Percentiles rank a stretch among this genome's conserved stretches.
These are phyloP conservation scores for Gymnocephalus cernua DNA, from an alignment of 2,113 vertebrate species.

Conservation along the genomic window DNA sequence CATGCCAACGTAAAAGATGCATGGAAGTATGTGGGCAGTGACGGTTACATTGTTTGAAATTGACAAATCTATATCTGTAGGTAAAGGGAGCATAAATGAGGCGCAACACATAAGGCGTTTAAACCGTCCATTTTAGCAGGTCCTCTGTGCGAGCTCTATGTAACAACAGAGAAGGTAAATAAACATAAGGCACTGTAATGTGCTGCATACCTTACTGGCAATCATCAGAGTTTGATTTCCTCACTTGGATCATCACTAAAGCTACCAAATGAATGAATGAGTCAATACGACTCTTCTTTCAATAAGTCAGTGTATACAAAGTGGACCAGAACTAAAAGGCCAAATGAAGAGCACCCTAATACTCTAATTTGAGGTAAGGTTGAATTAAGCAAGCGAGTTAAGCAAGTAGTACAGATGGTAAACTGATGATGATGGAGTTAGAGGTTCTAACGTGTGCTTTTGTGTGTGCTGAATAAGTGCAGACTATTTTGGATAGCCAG, in stretches of 20 bases:
- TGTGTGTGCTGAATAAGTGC: background rate
- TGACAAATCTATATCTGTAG: no score
- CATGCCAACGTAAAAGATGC: no score
- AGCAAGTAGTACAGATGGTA: background rate
- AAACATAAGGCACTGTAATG: background rate
- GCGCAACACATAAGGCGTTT: no score
- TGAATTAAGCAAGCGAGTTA: no score
- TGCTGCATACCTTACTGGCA: slow-evolving; percentile 11
- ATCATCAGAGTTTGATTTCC: background rate
- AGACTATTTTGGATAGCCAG: slow-evolving; percentile 1
- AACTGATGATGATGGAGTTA: background rate
- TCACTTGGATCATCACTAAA: background rate
- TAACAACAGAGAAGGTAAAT: background rate
- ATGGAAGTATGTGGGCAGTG: no score
- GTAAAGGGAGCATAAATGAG: no score
- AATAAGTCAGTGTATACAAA: background rate
- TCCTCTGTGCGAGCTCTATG: no score
- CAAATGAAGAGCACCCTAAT: background rate
- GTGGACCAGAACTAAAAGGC: background rate
- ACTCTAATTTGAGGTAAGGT: no score
- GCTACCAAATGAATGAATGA: background rate
- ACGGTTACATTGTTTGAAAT: no score
- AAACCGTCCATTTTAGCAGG: no score
- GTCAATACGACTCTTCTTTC: background rate
- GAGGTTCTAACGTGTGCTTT: background rate